Evolutionary conservation across 1,140 invertebrate genomes (phyloP), one percentile per base, ranked within the genome.

Genomic region (Calycopis cecrops): DNA sequence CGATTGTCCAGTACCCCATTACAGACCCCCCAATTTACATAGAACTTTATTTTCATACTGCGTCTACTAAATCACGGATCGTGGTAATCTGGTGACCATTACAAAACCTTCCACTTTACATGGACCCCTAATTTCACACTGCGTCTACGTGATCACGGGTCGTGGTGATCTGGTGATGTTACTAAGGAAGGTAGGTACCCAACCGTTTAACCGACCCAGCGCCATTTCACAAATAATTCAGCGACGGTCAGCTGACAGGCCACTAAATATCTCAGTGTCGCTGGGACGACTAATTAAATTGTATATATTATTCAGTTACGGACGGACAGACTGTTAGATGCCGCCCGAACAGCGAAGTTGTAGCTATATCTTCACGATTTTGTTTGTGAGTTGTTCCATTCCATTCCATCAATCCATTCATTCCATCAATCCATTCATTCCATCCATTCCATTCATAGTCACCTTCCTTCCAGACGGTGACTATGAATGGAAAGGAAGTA

Each of bases 211-310:
- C 71, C 73, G 75, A 83, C 81, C 71, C 77, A 64, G 69, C 76
- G 80, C 77, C 82, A 85, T 83, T 83, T 75, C 77, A 79, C 79
- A 75, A 85, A 85, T 84, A 84, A 85, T 82, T 85, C 82, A 86
- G 71, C 69, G 74, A 80, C 77, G 74, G 79, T 74, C 79, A 79
- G 67, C 81, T 73, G 73, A 77, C 73, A 71, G 62, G 59, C 65
- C 69, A 62, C 57, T 28, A 68, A 63, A 61, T 52, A 40, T 49
- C 57, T 71, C 77, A 73, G 76, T 81, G 69, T 3, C 63, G 57
- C 44, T n/a, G 12, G 21, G 9, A 28, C 52, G 17, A 44, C 12
- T 47, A 47, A 40, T 58, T 52, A 55, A 54, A 44, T 54, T 35
- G 1, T 3, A 2, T 35, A 6, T 50, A 44, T 44, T 44, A 44